These are phyloP conservation scores for Archips crataeganus DNA, from an alignment of 2,888 invertebrate species.

Conservation along the genomic window DNA sequence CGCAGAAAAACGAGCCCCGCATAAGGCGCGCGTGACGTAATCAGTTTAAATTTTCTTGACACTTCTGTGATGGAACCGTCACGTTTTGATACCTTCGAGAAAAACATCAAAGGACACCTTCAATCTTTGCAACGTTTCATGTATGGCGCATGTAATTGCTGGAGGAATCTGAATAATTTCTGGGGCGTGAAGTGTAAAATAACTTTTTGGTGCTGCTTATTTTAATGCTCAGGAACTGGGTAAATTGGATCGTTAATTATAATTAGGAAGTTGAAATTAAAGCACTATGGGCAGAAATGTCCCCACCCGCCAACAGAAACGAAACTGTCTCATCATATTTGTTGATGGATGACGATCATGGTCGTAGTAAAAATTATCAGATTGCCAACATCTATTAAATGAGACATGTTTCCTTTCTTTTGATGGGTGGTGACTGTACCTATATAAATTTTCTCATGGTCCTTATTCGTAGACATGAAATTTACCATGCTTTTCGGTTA, in stretches of 20 bases:
- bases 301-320: no score
- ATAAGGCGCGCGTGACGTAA: slow-evolving; percentile 57
- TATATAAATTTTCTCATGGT: no score
- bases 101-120: slow-evolving; percentile 41
- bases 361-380: no score
- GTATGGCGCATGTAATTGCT: slow-evolving; percentile 31
- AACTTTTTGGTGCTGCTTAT: neutral
- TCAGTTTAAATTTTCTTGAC: slow-evolving; percentile 57
- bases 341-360: no score
- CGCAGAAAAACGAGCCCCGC: slow-evolving; percentile 45
- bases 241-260: neutral
- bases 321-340: no score
- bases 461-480: no score
- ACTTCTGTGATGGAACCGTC: slow-evolving; percentile 51
- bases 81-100: slow-evolving; percentile 50
- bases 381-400: no score
- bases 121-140: slow-evolving; percentile 36
- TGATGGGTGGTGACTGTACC: no score
- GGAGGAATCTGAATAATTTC: slow-evolving; percentile 14
- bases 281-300: slow-evolving; percentile 26
- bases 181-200: slow-evolving; percentile 19
- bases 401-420: no score
- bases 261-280: neutral
- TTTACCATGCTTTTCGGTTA: no score
- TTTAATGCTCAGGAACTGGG: neutral